Evolutionary conservation across 2,888 invertebrate species (phyloP), one percentile per base, ranked within the genome.

Genomic region (Hydroisotoma schaefferi): DNA sequence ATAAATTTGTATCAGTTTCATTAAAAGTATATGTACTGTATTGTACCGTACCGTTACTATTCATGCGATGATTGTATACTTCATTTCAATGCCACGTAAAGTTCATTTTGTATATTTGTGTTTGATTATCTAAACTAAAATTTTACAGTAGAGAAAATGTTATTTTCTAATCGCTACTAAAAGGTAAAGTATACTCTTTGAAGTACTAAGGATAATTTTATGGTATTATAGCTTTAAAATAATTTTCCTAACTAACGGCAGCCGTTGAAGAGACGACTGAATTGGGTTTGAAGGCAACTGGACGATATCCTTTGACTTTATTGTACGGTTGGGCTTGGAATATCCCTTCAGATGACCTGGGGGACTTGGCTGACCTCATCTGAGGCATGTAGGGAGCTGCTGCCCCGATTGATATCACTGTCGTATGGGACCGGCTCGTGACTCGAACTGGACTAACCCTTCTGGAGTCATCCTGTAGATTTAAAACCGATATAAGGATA

Each of bases 281-380:
- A 20, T n/a, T 43, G 53, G 79, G 79, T 64, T 77, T 78, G 71
- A 79, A 80, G 43, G 76, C 74, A 63, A 79, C 79, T 27, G 80
- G 79, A 62, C 78, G 76, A 71, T 78, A 80, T 46, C 75, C 76
- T 73, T 51, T 65, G 59, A 44, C 61, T 56, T 18, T 51, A 4
- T 2, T 28, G 33, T 44, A 59, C 51, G 26, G 54, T 55, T 15
- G 59, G 48, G 38, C 57, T 57, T 37, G 56, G 48, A 29, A 53
- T n/a, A n/a, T n/a, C n/a, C n/a, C n/a, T n/a, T n/a, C n/a, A n/a
- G n/a, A n/a, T n/a, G n/a, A n/a, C 47, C 22, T 55, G 23, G 57
- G 43, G 5, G 44, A 33, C 15, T 52, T 55, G 29, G 48, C 54
- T 10, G 44, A 33, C 23, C 37, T 57, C 15, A 61, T 27, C 18